Conservation (phyloP, 2,797 vertebrate genomes). For the Cynopterus sphinx region DNA sequence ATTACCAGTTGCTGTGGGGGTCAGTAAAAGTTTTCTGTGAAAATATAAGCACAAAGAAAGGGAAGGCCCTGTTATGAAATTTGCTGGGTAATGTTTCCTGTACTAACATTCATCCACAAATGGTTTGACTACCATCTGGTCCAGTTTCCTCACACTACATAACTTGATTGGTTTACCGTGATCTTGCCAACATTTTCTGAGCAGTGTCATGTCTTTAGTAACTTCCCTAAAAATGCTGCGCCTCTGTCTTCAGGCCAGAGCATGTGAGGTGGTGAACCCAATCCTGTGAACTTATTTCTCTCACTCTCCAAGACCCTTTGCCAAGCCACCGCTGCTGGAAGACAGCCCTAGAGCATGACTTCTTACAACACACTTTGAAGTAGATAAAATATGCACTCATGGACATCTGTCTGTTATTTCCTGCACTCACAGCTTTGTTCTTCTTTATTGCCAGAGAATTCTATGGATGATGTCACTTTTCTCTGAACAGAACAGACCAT, state of each 20-base stretch:
- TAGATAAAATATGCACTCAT: slow-evolving; percentile 84
- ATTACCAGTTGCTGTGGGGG: not conserved
- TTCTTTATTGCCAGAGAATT: slow-evolving; percentile 86
- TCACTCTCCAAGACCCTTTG: not conserved
- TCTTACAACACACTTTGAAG: slow-evolving; percentile 79
- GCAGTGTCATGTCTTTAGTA: slow-evolving; percentile 49
- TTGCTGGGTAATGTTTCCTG: not conserved
- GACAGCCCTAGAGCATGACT: slow-evolving; percentile 72
- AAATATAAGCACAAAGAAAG: not conserved
- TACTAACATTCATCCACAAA: not conserved
- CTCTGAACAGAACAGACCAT: slow-evolving; percentile 87
- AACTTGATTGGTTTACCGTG: not conserved
- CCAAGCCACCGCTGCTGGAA: slow-evolving; percentile 66
- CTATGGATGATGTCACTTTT: slow-evolving; percentile 88
- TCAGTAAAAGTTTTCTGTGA: not conserved
- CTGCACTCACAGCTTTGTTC: slow-evolving; percentile 87
- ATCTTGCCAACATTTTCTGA: slow-evolving; percentile 47
- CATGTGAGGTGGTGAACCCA: slow-evolving; percentile 8
- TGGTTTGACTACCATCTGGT: slow-evolving; percentile 7
- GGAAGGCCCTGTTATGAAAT: not conserved
- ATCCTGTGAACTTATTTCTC: not conserved
- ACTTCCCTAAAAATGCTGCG: slow-evolving; percentile 14
- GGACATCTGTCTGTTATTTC: slow-evolving; percentile 89
- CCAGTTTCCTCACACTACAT: slow-evolving; percentile 22
- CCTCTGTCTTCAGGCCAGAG: slow-evolving; percentile 21